Percentiles rank a stretch among this genome's conserved stretches.
Conservation (phyloP, 2,888 invertebrate genomes). For the Apamea crenata region DNA sequence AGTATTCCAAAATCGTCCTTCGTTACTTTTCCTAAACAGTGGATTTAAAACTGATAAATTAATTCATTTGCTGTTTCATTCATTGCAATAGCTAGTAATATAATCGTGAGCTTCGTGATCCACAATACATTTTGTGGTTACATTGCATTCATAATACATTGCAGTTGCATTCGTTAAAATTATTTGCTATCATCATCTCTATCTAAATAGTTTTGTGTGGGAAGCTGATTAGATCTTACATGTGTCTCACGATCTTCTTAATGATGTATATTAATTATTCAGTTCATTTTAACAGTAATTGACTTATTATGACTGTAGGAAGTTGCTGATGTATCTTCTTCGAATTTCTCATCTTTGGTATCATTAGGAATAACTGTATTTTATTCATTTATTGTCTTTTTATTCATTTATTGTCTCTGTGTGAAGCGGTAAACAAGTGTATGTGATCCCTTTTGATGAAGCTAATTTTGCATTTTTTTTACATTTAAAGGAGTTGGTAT, state of each 20-base stretch:
- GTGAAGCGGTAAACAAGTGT: too few relatives aligned
- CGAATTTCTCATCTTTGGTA: neutral
- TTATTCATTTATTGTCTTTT: neutral
- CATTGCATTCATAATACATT: constrained; percentile 69
- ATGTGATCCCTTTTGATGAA: too few relatives aligned
- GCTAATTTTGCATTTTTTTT: too few relatives aligned
- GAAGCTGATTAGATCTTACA: constrained; percentile 49
- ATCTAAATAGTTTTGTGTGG: constrained; percentile 44
- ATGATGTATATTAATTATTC: constrained; percentile 38
- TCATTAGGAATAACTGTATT: neutral
- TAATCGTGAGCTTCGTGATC: constrained; percentile 69
- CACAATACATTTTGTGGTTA: constrained; percentile 73
- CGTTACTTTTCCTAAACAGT: neutral
- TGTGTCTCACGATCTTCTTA: constrained; percentile 57
- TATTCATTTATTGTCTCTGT: too few relatives aligned
- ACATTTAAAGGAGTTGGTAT: neutral
- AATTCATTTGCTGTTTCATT: constrained; percentile 5
- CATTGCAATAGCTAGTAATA: constrained; percentile 1
- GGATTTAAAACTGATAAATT: neutral
- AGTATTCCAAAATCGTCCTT: neutral
- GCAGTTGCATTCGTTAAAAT: constrained; percentile 42
- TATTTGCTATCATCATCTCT: constrained; percentile 47
- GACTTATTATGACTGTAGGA: constrained; percentile 2
- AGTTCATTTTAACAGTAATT: constrained; percentile 9
- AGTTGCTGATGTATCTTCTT: neutral